These are phyloP conservation scores for Pachycephala philippinensis DNA, from an alignment of 2,113 vertebrate species.

Conservation along the genomic window DNA sequence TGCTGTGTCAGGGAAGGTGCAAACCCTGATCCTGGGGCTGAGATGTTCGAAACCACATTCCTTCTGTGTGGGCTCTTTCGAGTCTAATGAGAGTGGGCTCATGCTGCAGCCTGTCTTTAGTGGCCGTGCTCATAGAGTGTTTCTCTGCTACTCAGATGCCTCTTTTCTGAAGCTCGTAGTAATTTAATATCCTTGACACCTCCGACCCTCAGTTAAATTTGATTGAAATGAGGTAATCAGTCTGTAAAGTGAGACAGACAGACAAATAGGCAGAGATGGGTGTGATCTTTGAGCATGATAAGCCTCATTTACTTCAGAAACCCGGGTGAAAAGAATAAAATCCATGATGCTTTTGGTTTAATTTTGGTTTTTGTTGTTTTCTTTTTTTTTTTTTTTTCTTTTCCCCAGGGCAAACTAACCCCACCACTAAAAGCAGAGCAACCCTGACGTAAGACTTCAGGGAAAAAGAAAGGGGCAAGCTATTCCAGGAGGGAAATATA, in stretches of 20 bases:
- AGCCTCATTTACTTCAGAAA: conserved; percentile 1
- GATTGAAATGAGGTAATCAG: conserved; percentile 40
- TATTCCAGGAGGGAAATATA: not conserved
- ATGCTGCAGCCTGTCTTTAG: not conserved
- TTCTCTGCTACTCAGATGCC: not conserved
- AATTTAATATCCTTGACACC: conserved; percentile 42
- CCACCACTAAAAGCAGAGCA: not conserved
- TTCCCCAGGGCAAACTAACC: not conserved
- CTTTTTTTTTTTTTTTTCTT: not conserved
- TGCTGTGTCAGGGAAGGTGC: not conserved
- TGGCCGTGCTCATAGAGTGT: not conserved
- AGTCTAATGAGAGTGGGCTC: not conserved
- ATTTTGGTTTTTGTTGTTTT: not conserved
- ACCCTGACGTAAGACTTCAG: not conserved
- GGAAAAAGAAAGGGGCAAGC: not conserved
- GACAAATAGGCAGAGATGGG: not conserved
- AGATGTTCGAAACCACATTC: not conserved
- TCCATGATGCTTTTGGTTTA: not conserved
- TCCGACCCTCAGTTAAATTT: conserved; percentile 14
- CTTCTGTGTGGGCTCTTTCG: not conserved
- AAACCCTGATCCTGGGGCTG: not conserved
- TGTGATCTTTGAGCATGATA: not conserved
- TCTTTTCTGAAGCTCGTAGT: not conserved
- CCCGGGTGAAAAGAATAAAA: not conserved
- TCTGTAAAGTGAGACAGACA: conserved; percentile 38